A percentile compares a stretch with the other conserved stretches of the same genome.
Evolutionary conservation across 2,888 invertebrate species (phyloP).

Genomic region (Lamproptera curius): DNA sequence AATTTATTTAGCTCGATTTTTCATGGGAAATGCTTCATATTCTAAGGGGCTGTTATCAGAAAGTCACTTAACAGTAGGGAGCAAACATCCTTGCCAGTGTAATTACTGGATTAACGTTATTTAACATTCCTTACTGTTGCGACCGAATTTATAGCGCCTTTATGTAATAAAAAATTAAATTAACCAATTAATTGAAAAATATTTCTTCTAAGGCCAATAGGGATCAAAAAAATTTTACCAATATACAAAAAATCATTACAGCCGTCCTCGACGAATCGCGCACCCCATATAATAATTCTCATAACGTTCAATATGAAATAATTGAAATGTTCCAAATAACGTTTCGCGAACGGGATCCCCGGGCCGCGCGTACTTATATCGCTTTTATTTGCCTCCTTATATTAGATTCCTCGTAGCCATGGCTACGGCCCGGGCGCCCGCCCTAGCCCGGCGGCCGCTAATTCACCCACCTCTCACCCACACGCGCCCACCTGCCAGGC

Average conservation of each 20-base stretch:
- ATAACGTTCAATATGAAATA: too few relatives aligned
- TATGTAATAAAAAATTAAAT: not conserved
- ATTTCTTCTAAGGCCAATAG: not conserved
- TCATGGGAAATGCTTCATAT: too few relatives aligned
- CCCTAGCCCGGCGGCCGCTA: conserved; percentile 46
- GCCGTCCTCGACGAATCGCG: not conserved
- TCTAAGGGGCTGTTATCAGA: too few relatives aligned
- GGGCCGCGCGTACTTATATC: conserved; percentile 23
- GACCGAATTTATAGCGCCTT: too few relatives aligned
- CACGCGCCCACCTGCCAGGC: conserved; percentile 40
- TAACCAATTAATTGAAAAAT: not conserved
- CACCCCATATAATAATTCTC: too few relatives aligned
- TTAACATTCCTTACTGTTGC: too few relatives aligned
- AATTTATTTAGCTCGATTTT: too few relatives aligned
- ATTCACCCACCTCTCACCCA: conserved; percentile 57
- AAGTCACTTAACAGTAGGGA: too few relatives aligned
- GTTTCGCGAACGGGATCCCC: conserved; percentile 11
- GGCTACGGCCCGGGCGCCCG: conserved; percentile 54
- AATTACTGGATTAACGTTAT: too few relatives aligned
- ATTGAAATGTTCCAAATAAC: conserved; percentile 7
- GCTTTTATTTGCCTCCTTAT: conserved; percentile 48
- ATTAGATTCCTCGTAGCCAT: conserved; percentile 58
- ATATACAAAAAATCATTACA: not conserved
- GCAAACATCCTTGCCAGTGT: too few relatives aligned
- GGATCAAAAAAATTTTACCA: not conserved